These are phyloP conservation scores for Dinothrombium tinctorium DNA, from an alignment of 1,140 invertebrate genomes.

Conservation along the genomic window DNA sequence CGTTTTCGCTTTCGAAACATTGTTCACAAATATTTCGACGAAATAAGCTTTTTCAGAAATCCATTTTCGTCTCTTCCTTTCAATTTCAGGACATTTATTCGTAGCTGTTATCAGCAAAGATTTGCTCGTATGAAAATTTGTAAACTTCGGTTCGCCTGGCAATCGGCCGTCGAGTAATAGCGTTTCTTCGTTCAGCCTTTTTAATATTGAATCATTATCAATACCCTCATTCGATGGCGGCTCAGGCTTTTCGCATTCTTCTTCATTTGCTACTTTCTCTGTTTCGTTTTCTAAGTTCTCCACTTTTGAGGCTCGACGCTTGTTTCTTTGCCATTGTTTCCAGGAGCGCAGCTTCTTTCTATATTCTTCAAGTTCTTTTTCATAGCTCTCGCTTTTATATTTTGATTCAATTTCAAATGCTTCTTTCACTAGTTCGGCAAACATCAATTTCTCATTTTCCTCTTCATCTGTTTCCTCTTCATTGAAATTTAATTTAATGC, in stretches of 20 bases:
- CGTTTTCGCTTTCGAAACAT: background rate
- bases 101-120: background rate
- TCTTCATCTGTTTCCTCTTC: background rate
- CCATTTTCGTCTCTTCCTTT: background rate
- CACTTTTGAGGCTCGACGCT: background rate
- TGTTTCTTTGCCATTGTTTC: background rate
- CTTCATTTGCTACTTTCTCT: background rate
- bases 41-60: background rate
- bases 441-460: background rate
- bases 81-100: background rate
- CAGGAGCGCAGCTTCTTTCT: background rate
- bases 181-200: background rate
- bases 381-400: background rate
- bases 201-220: background rate
- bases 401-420: background rate
- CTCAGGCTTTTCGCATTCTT: background rate
- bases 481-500: background rate
- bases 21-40: background rate
- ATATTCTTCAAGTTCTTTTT: background rate
- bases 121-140: background rate
- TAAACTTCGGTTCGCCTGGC: constrained; percentile 10
- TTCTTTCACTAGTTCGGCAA: background rate
- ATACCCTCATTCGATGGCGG: background rate
- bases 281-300: background rate
- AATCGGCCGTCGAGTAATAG: constrained; percentile 6